These are phyloP conservation scores for Bruchidius siliquastri DNA, from an alignment of 2,888 invertebrate genomes.

Conservation along the genomic window DNA sequence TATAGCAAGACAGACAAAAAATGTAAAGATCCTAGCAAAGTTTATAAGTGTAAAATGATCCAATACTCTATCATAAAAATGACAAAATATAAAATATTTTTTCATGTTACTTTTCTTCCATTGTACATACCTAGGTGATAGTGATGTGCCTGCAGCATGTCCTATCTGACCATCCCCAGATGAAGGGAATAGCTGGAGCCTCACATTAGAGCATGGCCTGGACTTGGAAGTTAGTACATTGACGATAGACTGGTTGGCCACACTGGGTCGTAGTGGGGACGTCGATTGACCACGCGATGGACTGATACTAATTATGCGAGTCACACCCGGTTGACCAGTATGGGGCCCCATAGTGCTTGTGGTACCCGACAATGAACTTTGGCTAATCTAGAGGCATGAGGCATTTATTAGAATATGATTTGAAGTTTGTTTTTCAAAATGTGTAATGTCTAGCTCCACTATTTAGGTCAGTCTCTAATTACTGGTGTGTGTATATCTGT, in stretches of 20 bases:
- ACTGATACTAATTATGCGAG: slow-evolving; percentile 52
- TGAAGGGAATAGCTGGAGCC: slow-evolving; percentile 40
- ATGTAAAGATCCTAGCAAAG: too few species aligned
- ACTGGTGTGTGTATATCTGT: too few species aligned
- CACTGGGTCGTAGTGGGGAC: slow-evolving; percentile 44
- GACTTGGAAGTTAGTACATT: slow-evolving; percentile 42
- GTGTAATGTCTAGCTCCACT: too few species aligned
- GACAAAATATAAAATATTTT: too few species aligned
- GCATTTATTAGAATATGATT: neutral
- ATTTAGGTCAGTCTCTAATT: too few species aligned
- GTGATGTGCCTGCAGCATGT: neutral
- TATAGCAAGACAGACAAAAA: too few species aligned
- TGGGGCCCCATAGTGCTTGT: slow-evolving; percentile 21
- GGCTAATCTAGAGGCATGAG: slow-evolving; percentile 28
- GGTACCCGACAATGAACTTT: slow-evolving; percentile 25
- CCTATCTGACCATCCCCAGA: slow-evolving; percentile 14
- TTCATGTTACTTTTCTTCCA: too few species aligned
- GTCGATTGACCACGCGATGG: slow-evolving; percentile 39
- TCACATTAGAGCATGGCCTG: slow-evolving; percentile 36
- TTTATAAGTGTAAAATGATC: too few species aligned
- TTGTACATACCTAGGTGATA: neutral
- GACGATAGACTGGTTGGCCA: slow-evolving; percentile 45
- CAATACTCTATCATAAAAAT: too few species aligned
- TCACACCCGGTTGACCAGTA: slow-evolving; percentile 48
- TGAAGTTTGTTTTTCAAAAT: too few species aligned